Evolutionary conservation across 2,888 invertebrate genomes (phyloP).

Genomic region (Drosophila falleni): DNA sequence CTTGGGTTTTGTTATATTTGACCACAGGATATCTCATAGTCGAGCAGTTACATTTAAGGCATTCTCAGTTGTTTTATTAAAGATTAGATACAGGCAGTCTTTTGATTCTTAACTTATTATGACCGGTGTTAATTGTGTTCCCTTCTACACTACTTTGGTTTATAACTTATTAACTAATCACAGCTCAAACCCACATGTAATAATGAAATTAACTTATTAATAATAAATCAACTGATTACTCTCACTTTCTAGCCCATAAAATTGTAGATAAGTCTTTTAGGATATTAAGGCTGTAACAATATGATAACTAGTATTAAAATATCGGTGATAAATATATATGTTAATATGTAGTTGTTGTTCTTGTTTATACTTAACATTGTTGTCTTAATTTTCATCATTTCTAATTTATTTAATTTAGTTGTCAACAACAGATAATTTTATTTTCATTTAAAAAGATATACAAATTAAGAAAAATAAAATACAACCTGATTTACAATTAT

Average conservation of each 20-base stretch:
- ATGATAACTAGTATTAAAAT: background rate
- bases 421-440: background rate
- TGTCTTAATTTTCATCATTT: background rate
- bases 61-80: background rate
- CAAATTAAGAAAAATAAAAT: too few relatives aligned
- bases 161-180: conserved; percentile 22
- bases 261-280: background rate
- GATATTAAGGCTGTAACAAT: background rate
- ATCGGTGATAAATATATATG: too few relatives aligned
- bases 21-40: background rate
- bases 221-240: conserved; percentile 13
- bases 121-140: conserved; percentile 11
- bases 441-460: too few relatives aligned
- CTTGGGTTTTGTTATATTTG: background rate
- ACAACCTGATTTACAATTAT: too few relatives aligned
- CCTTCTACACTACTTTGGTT: background rate
- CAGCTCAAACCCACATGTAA: conserved; percentile 4
- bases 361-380: background rate
- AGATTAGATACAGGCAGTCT: conserved; percentile 15
- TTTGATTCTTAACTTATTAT: conserved; percentile 16
- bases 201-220: conserved; percentile 18
- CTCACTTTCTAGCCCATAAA: conserved; percentile 13
- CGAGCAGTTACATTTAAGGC: background rate
- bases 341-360: background rate
- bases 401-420: background rate